A percentile compares a stretch with the other conserved stretches of the same genome.
Conservation (phyloP, 2,888 invertebrate genomes). For the Carterocephalus palaemon region DNA sequence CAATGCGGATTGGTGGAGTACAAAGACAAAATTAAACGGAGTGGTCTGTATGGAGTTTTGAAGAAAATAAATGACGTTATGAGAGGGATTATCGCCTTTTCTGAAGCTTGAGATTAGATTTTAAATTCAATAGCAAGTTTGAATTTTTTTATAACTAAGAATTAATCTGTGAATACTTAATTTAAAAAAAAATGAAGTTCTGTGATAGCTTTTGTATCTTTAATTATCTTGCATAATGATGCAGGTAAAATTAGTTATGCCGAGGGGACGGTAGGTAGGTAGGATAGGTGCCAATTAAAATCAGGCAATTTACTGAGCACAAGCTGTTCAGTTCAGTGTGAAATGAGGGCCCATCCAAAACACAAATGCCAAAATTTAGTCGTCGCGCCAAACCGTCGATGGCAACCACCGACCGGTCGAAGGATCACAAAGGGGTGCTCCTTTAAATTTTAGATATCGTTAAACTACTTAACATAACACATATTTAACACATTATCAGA, state of each 20-base stretch:
- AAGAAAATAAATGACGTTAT: constrained; percentile 43
- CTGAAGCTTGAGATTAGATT: constrained; percentile 42
- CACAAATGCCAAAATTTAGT: constrained; percentile 5
- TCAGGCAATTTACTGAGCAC: background rate
- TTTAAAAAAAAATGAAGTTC: too few species aligned
- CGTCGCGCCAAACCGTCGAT: background rate
- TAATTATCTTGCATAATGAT: too few species aligned
- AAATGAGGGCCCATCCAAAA: constrained; percentile 6
- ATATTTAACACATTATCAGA: too few species aligned
- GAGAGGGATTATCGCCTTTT: constrained; percentile 43
- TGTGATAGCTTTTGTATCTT: too few species aligned
- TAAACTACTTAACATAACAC: too few species aligned
- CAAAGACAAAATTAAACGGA: constrained; percentile 41
- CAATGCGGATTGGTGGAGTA: too few species aligned
- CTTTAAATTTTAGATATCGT: too few species aligned
- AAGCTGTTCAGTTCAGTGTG: constrained; percentile 2
- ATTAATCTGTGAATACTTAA: too few species aligned
- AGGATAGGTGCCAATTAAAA: constrained; percentile 6
- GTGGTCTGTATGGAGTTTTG: constrained; percentile 36
- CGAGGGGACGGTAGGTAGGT: too few species aligned
- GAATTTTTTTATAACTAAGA: too few species aligned
- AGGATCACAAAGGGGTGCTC: background rate
- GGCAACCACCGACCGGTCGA: background rate
- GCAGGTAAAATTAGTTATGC: too few species aligned
- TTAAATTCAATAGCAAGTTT: too few species aligned